Evolutionary conservation across 2,888 invertebrate species (phyloP), one percentile per base, ranked within the genome.

Genomic region (Acronicta aceris): DNA sequence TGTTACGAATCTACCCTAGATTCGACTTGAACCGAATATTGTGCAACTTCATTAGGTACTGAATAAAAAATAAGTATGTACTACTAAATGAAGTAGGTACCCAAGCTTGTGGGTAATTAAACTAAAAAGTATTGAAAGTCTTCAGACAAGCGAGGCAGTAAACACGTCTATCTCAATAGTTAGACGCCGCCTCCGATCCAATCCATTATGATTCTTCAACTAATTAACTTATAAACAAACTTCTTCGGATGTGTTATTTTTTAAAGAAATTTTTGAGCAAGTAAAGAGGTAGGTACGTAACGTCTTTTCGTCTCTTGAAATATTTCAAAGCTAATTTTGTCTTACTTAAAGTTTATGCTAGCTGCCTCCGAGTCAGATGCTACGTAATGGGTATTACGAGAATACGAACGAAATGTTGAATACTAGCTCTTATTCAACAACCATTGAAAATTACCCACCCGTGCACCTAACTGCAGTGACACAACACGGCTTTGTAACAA

Each of bases 271-370:
- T 77, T 80, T 46, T 38, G 76, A 76, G 78, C 77, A 81, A 72
- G 83, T 85, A 21, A 21, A 83, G 85, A 84, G 12, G 76, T 84
- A 79, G 79, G 80, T 81, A 82, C 87, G 86, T 88, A 84, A 80
- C 82, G 74, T 84, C 79, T 84, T 88, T 85, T 85, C 85, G 73
- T 83, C 81, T 83, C 71, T 78, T 76, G 82, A 82, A 90, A 90
- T 88, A 90, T 89, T 90, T 85, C 76, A 73, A 83, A 86, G 85
- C 78, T 87, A 89, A 89, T 88, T 89, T 88, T 83, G 86, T 86
- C 82, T 84, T 80, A 76, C 84, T 85, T 82, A 84, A 89, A 91
- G 85, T 90, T 90, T 86, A 88, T 87, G 87, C 87, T 87, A 89
- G 91, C 91, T 90, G 86, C 86, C 80, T 83, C 76, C 79, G 84